Base-by-base conservation (phyloP, 1,140 invertebrate genomes). In the Stegodyphus mimosarum region DNA sequence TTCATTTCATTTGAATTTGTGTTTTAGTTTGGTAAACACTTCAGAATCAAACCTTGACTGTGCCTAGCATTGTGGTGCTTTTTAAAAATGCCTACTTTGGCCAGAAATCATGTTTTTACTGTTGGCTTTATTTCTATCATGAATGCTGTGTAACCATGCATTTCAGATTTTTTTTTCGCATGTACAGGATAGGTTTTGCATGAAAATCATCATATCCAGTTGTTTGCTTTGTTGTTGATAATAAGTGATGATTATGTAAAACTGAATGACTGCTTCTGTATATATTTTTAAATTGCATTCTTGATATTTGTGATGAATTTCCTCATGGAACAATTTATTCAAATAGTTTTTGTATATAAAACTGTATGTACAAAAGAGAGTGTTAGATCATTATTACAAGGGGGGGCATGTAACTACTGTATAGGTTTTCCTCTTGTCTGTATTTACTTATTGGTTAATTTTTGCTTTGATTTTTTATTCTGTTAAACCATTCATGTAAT, bases 191-290 rank as follows among this genome's bases (percentile, higher is more conserved):
- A 74, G 10, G 50, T 55, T 64, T 50, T 75, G 80, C 80, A 74
- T 83, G 71, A 70, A 84, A 15, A 67, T 55, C 64, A 60, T 80
- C 64, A 69, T 70, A 84, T 84, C 72, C 53, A 64, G 15, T 64
- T 83, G 73, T 84, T 84, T 81, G 78, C 66, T 81, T 81, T 75
- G 71, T 84, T 69, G 76, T 33, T 33, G 17, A 60, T 50, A 33
- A 52, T 64, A 52, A 60, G 53, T 66, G 53, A 83, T 73, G 60
- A 55, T 70, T 69, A 79, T 81, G 77, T 80, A 49, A 64, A 72
- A 71, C 9, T 51, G 53, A 73, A 83, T 83, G 71, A 83, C 60
- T 83, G 55, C 71, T 74, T 53, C 33, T 83, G 79, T 83, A 83
- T 73, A 83, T 83, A 83, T 66, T 83, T 73, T 66, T 53, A 53